Evolutionary conservation across 1,140 invertebrate genomes (phyloP).

Genomic region (Papilio xuthus): DNA sequence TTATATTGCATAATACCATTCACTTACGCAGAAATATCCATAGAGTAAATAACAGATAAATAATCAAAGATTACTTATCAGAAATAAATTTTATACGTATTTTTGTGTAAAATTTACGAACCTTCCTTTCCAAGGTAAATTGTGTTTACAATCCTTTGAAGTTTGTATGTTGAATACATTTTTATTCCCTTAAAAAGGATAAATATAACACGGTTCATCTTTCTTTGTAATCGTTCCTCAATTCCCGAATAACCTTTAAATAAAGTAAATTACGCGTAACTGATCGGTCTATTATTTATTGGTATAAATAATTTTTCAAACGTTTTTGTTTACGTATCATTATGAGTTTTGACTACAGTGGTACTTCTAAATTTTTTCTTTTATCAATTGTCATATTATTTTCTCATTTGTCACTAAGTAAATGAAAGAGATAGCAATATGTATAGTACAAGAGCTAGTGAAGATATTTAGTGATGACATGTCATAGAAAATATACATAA

Average conservation of each 20-base stretch:
- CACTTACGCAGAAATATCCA: not conserved
- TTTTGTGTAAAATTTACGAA: not conserved
- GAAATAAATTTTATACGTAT: not conserved
- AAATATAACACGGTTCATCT: constrained; percentile 6
- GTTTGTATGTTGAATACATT: not conserved
- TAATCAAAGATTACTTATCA: not conserved
- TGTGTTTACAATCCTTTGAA: constrained; percentile 2
- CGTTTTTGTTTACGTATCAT: not conserved
- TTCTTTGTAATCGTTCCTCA: not conserved
- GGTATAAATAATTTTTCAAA: not conserved
- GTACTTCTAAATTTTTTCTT: too few relatives aligned
- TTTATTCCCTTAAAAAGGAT: not conserved
- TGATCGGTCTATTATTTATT: not conserved
- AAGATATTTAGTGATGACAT: too few relatives aligned
- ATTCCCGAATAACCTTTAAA: not conserved
- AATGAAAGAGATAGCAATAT: too few relatives aligned
- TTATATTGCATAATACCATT: not conserved
- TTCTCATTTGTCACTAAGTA: too few relatives aligned
- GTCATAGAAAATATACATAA: too few relatives aligned
- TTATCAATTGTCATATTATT: too few relatives aligned
- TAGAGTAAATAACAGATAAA: not conserved
- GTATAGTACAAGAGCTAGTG: too few relatives aligned
- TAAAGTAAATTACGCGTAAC: constrained; percentile 7
- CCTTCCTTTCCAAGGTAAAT: not conserved
- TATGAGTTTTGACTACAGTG: too few relatives aligned